These are phyloP conservation scores for Pachyrhynchus sulphureomaculatus DNA, from an alignment of 1,140 invertebrate genomes.

Conservation along the genomic window DNA sequence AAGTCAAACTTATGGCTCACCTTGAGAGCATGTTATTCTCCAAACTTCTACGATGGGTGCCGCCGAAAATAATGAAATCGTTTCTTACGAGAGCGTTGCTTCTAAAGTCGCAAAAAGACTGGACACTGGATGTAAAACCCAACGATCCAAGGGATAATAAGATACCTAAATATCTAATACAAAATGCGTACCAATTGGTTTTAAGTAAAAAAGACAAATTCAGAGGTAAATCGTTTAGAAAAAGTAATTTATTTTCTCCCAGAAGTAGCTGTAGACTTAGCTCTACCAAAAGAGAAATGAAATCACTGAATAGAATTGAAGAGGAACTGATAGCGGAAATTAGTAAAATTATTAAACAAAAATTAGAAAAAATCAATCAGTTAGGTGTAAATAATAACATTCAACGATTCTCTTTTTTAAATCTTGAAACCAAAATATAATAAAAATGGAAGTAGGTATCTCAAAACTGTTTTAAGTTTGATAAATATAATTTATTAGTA, in stretches of 20 bases:
- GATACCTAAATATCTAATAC: constrained; percentile 71
- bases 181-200: constrained; percentile 70
- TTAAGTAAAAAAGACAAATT: constrained; percentile 63
- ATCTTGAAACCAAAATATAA: no score
- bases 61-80: constrained; percentile 62
- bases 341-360: constrained; percentile 24
- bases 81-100: constrained; percentile 70
- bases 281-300: neutral
- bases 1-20: constrained; percentile 76
- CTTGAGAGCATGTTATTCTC: constrained; percentile 81
- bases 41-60: constrained; percentile 65
- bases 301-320: constrained; percentile 3
- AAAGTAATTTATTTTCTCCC: neutral
- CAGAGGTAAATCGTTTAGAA: constrained; percentile 53
- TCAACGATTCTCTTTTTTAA: constrained; percentile 40
- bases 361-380: constrained; percentile 11
- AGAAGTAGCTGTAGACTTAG: constrained; percentile 8
- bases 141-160: constrained; percentile 78
- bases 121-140: constrained; percentile 68
- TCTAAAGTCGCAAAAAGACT: constrained; percentile 69
- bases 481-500: no score
- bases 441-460: no score
- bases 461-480: no score
- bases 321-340: constrained; percentile 9
- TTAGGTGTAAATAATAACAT: constrained; percentile 36